Percentiles rank a stretch among this genome's conserved stretches.
These are phyloP conservation scores for Myotis myotis DNA, from an alignment of 2,797 vertebrate species.

Conservation along the genomic window DNA sequence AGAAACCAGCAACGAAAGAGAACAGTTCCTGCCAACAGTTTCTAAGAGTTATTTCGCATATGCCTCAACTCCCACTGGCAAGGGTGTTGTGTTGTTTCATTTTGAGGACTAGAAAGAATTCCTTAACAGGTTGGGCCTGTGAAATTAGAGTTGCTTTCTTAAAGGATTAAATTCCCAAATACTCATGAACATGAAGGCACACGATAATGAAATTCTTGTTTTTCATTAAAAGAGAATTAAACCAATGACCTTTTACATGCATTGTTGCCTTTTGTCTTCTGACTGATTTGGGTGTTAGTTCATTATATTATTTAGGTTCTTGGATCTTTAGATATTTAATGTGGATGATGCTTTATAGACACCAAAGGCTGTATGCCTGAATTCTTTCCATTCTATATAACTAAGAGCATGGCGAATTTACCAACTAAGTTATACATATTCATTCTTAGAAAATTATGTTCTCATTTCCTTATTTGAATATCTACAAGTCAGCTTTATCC, in stretches of 20 bases:
- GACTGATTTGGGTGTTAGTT: neutral
- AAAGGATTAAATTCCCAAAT: conserved; percentile 43
- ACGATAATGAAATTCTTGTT: conserved; percentile 38
- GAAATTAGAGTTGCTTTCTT: conserved; percentile 35
- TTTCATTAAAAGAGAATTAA: conserved; percentile 70
- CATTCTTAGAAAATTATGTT: neutral
- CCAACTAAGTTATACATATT: no score
- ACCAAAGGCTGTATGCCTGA: neutral
- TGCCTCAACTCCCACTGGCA: neutral
- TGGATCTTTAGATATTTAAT: neutral
- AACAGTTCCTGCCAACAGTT: neutral
- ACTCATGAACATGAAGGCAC: conserved; percentile 3
- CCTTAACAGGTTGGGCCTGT: neutral
- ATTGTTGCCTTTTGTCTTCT: neutral
- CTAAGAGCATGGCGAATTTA: neutral
- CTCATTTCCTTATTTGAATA: neutral
- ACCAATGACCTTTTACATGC: neutral
- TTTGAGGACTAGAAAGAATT: conserved; percentile 12
- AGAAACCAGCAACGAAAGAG: neutral
- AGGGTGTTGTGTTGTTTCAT: neutral
- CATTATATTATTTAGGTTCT: neutral
- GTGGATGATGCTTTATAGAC: neutral
- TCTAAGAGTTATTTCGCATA: neutral
- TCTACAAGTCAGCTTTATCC: neutral
- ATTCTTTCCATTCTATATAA: neutral